phyloP scores from a whole-genome alignment of 2,797 vertebrate genomes.

The Amblyraja radiata region DNA sequence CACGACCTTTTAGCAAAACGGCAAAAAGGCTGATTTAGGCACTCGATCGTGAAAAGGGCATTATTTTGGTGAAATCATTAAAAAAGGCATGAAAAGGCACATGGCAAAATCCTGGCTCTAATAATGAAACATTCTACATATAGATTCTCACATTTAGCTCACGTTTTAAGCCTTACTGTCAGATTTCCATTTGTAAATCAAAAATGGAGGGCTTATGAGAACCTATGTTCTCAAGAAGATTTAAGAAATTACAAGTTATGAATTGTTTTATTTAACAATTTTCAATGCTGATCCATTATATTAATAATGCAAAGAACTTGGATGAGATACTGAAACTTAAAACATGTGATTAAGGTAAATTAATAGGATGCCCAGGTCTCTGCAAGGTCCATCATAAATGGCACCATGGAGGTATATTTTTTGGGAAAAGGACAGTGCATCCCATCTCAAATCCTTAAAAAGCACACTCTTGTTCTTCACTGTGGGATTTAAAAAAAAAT shows the following conservation, averaged over 20 bases:
- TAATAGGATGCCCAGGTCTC: neutral
- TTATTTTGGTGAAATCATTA: too few relatives aligned
- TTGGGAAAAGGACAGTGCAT: neutral
- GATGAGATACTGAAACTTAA: neutral
- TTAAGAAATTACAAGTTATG: neutral
- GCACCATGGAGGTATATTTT: too few relatives aligned
- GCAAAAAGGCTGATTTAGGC: too few relatives aligned
- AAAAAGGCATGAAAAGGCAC: too few relatives aligned
- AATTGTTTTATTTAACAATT: neutral
- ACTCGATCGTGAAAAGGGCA: too few relatives aligned
- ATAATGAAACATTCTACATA: neutral
- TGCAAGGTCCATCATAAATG: neutral
- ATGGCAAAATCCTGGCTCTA: too few relatives aligned
- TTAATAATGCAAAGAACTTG: neutral
- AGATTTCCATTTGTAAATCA: neutral
- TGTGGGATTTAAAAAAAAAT: neutral
- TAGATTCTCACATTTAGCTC: neutral
- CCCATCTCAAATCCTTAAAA: neutral
- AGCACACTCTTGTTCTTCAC: neutral
- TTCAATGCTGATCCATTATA: neutral
- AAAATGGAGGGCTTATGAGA: neutral
- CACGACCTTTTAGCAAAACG: too few relatives aligned
- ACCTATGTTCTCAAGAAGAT: too few relatives aligned
- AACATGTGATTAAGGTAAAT: neutral
- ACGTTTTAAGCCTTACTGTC: neutral